phyloP scores from a whole-genome alignment of 2,888 invertebrate genomes.

The Pasiphila rectangulata region DNA sequence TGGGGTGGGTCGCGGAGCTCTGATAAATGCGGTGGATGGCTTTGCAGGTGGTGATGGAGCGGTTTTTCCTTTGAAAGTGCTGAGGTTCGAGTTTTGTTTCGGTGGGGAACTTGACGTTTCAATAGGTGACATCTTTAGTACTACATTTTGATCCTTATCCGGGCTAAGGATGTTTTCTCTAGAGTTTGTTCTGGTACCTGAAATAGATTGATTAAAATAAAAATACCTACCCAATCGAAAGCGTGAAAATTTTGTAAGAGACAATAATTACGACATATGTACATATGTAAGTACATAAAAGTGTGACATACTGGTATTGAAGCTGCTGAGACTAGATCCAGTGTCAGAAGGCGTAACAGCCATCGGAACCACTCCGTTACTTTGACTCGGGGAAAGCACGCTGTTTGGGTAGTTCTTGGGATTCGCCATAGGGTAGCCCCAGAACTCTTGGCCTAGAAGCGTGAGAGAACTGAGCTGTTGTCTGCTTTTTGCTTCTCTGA shows the following conservation, averaged over 20 bases:
- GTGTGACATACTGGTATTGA: conserved; percentile 80
- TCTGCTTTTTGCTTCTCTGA: conserved; percentile 92
- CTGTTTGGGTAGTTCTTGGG: conserved; percentile 79
- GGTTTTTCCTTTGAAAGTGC: conserved; percentile 85
- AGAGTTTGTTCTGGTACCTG: conserved; percentile 67
- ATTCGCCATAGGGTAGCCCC: conserved; percentile 90
- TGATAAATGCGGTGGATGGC: conserved; percentile 71
- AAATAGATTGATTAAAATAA: conserved; percentile 23
- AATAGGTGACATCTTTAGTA: conserved; percentile 88
- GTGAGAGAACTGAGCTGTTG: conserved; percentile 95
- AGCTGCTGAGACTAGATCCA: conserved; percentile 88
- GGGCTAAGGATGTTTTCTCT: conserved; percentile 64
- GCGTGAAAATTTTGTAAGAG: not conserved
- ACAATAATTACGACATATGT: too few relatives aligned
- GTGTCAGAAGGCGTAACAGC: conserved; percentile 83
- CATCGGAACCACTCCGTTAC: conserved; percentile 69
- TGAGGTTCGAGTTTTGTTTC: conserved; percentile 76
- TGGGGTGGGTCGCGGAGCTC: conserved; percentile 88
- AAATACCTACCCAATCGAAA: not conserved
- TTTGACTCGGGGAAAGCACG: conserved; percentile 62
- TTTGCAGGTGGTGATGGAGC: conserved; percentile 78
- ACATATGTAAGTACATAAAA: not conserved
- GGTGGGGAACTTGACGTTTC: conserved; percentile 75
- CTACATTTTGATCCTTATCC: conserved; percentile 83
- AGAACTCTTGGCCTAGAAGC: conserved; percentile 92